Conservation (phyloP, 1,140 invertebrate genomes). For the Mya arenaria region DNA sequence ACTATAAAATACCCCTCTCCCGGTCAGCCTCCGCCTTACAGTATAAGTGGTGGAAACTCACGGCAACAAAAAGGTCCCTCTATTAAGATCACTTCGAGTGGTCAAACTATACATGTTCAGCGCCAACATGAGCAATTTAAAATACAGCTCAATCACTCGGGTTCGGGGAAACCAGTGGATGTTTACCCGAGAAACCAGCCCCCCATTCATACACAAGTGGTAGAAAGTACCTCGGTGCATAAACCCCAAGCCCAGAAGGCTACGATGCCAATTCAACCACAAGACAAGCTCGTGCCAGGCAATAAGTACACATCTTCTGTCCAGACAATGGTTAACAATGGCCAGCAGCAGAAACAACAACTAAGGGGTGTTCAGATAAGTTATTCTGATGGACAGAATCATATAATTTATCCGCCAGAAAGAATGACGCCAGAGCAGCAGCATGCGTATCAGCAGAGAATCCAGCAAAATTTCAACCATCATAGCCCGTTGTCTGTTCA, state of each 20-base stretch:
- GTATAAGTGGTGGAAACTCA: neutral
- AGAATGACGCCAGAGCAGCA: conserved; percentile 41
- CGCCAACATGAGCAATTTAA: neutral
- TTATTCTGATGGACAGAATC: neutral
- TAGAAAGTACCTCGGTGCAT: neutral
- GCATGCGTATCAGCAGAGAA: conserved; percentile 51
- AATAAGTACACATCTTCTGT: neutral
- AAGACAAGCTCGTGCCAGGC: neutral
- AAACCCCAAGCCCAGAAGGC: neutral
- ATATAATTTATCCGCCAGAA: conserved; percentile 28
- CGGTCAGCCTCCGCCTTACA: neutral
- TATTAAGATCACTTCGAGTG: neutral
- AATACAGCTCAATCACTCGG: neutral
- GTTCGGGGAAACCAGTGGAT: neutral
- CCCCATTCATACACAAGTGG: neutral
- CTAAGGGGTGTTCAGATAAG: neutral
- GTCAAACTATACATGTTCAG: neutral
- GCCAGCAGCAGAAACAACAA: too few species aligned
- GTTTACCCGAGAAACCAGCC: neutral
- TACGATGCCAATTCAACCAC: neutral
- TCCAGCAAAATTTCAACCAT: neutral
- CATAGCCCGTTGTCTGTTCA: neutral
- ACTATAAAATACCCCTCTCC: conserved; percentile 1
- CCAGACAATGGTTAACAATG: neutral
- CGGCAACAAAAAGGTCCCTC: neutral